Conservation (phyloP, 2,888 invertebrate species). For the Synergus japonicus region DNA sequence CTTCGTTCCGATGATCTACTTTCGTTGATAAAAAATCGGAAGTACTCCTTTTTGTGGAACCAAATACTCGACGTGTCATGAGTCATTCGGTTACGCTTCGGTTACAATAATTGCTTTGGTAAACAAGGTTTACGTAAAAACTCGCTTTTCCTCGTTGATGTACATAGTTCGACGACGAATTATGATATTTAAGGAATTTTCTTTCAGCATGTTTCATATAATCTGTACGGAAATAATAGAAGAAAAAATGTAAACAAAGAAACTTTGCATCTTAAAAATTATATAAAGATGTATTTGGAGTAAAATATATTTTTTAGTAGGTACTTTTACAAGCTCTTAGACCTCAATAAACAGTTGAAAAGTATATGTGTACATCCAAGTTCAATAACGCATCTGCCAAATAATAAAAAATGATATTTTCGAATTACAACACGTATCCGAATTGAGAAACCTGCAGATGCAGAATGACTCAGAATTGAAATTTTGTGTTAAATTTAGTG, state of each 20-base stretch:
- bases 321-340: not conserved
- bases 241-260: not conserved
- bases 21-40: not conserved
- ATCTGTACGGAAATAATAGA: not conserved
- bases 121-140: constrained; percentile 29
- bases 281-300: not conserved
- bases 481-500: constrained; percentile 29
- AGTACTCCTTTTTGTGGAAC: not conserved
- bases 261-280: too few species aligned
- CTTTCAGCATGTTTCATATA: not conserved
- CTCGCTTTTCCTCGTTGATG: not conserved
- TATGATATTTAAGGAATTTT: not conserved
- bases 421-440: not conserved
- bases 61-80: not conserved
- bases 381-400: not conserved
- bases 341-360: not conserved
- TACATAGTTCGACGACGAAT: not conserved
- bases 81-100: constrained; percentile 16
- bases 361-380: not conserved
- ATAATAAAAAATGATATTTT: not conserved
- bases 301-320: not conserved
- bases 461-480: not conserved
- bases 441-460: not conserved
- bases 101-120: constrained; percentile 21
- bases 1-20: constrained; percentile 1